Conservation (phyloP, 1,140 invertebrate genomes). For the Cydia fagiglandana region DNA sequence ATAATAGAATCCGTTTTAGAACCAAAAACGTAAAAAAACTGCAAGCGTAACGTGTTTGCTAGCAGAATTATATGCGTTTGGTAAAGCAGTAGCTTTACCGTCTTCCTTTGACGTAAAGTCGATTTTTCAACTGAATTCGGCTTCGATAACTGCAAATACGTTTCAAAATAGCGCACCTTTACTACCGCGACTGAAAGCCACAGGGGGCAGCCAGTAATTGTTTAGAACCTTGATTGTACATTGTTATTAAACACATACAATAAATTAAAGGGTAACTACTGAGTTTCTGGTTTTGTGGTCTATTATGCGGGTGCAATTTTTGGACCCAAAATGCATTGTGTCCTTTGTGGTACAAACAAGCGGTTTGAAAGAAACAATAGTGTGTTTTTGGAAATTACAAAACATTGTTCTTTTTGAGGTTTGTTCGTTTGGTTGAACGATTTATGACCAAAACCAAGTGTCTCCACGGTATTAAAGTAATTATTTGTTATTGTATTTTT, state of each 20-base stretch:
- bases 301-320: conserved; percentile 9
- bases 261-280: conserved; percentile 17
- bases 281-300: not conserved
- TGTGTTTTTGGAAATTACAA: conserved; percentile 9
- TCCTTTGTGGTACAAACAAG: not conserved
- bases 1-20: not conserved
- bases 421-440: not conserved
- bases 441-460: conserved; percentile 14
- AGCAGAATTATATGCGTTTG: not conserved
- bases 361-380: conserved; percentile 6
- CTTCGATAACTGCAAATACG: not conserved
- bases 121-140: not conserved
- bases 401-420: not conserved
- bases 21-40: not conserved
- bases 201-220: not conserved
- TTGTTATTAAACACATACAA: conserved; percentile 13
- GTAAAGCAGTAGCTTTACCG: not conserved
- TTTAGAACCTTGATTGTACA: conserved; percentile 5
- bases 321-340: not conserved
- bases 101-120: not conserved
- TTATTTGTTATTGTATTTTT: conserved; percentile 1
- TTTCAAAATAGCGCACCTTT: not conserved
- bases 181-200: not conserved
- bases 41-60: not conserved
- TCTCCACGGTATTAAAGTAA: not conserved